phyloP scores from a whole-genome alignment of 2,888 invertebrate genomes.

The Apodemia duryi region DNA sequence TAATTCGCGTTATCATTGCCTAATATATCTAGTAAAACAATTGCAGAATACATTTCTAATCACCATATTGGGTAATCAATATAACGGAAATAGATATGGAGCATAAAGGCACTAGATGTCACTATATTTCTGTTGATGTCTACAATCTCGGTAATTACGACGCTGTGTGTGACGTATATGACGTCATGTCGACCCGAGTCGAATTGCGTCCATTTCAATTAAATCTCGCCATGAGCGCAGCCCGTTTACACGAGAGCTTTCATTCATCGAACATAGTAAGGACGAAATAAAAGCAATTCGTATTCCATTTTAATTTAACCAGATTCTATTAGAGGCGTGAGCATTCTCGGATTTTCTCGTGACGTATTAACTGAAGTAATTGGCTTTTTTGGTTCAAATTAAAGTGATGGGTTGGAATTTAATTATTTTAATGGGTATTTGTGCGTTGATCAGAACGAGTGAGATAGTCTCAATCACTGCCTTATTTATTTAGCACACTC shows the following conservation, averaged over 20 bases:
- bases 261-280: slow-evolving; percentile 45
- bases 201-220: slow-evolving; percentile 64
- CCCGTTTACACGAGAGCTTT: slow-evolving; percentile 48
- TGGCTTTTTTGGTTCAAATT: slow-evolving; percentile 15
- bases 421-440: background rate
- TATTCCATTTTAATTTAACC: slow-evolving; percentile 31
- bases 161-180: slow-evolving; percentile 38
- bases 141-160: slow-evolving; percentile 60
- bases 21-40: too few relatives aligned
- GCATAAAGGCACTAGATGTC: slow-evolving; percentile 54
- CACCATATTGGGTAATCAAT: background rate
- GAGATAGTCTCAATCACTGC: too few relatives aligned
- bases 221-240: slow-evolving; percentile 53
- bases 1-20: too few relatives aligned
- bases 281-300: slow-evolving; percentile 36
- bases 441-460: background rate
- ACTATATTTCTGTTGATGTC: slow-evolving; percentile 45
- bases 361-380: slow-evolving; percentile 20
- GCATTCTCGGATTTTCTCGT: slow-evolving; percentile 14
- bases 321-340: slow-evolving; percentile 23
- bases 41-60: background rate
- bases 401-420: slow-evolving; percentile 14
- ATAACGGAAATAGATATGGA: slow-evolving; percentile 1
- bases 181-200: slow-evolving; percentile 39
- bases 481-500: too few relatives aligned